Percentiles rank a stretch among this genome's conserved stretches.
Conservation (phyloP, 1,140 invertebrate genomes). For the Leptinotarsa texana region DNA sequence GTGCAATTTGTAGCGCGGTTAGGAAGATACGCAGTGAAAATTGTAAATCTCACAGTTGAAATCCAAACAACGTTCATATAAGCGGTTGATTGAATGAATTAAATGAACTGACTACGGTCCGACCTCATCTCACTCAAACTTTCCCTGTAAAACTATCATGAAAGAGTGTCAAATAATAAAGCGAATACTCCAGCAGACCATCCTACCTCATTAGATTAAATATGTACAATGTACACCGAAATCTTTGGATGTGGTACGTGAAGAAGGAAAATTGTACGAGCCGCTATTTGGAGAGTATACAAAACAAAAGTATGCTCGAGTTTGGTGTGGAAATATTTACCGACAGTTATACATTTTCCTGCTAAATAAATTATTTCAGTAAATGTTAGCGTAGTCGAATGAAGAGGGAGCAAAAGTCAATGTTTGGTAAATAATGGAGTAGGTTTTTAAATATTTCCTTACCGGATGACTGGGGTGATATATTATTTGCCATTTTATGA, state of each 20-base stretch:
- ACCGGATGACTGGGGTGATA: background rate
- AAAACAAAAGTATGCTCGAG: conserved; percentile 54
- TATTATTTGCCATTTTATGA: background rate
- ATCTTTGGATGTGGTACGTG: conserved; percentile 48
- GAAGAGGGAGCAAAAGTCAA: conserved; percentile 54
- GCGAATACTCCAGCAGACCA: conserved; percentile 37
- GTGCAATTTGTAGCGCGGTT: too few species aligned
- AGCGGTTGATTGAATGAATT: too few species aligned
- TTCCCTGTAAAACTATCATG: background rate
- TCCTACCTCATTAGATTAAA: conserved; percentile 44
- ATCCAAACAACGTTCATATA: too few species aligned
- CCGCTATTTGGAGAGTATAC: conserved; percentile 53
- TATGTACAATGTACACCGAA: conserved; percentile 51
- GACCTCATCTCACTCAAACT: background rate
- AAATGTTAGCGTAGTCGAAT: conserved; percentile 53
- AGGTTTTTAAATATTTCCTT: conserved; percentile 26
- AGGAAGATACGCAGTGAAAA: too few species aligned
- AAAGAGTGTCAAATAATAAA: conserved; percentile 51
- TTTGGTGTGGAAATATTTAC: conserved; percentile 55
- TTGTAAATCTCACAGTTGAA: too few species aligned
- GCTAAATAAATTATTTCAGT: conserved; percentile 57
- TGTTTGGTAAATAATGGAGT: conserved; percentile 46
- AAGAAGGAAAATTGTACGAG: conserved; percentile 50
- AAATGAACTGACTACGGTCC: too few species aligned
- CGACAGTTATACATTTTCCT: conserved; percentile 57